These are phyloP conservation scores for Cheiracanthium punctorium DNA, from an alignment of 2,888 invertebrate species.

Conservation along the genomic window DNA sequence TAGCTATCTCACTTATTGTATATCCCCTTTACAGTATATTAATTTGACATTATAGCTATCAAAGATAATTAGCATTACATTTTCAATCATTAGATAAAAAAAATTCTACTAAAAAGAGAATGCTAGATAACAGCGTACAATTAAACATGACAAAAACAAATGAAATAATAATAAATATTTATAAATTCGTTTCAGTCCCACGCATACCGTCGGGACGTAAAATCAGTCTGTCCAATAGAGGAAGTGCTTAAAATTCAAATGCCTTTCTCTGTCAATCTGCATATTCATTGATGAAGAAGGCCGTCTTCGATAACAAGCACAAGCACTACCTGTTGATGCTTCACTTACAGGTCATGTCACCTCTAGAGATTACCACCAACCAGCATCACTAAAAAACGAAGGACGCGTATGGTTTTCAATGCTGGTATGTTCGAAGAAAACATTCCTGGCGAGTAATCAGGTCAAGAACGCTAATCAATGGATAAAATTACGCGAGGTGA, in stretches of 20 bases:
- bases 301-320: background rate
- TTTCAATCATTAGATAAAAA: too few species aligned
- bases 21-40: too few species aligned
- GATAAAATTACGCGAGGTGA: background rate
- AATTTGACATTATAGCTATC: too few species aligned
- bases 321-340: background rate
- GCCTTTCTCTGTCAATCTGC: background rate
- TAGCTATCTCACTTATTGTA: too few species aligned
- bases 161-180: too few species aligned
- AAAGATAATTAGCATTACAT: too few species aligned
- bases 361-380: background rate
- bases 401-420: background rate
- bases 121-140: too few species aligned
- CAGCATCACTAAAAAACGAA: background rate
- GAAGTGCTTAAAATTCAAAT: background rate
- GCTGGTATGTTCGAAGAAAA: background rate
- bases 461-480: conserved; percentile 4
- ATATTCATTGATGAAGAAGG: background rate
- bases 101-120: too few species aligned
- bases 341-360: conserved; percentile 8
- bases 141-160: too few species aligned
- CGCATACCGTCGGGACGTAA: too few species aligned
- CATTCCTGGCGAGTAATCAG: background rate
- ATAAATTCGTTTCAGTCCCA: too few species aligned
- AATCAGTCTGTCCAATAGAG: too few species aligned